A percentile compares a stretch with the other conserved stretches of the same genome.
Evolutionary conservation across 1,140 invertebrate species (phyloP).

Genomic region (Triops cancriformis): DNA sequence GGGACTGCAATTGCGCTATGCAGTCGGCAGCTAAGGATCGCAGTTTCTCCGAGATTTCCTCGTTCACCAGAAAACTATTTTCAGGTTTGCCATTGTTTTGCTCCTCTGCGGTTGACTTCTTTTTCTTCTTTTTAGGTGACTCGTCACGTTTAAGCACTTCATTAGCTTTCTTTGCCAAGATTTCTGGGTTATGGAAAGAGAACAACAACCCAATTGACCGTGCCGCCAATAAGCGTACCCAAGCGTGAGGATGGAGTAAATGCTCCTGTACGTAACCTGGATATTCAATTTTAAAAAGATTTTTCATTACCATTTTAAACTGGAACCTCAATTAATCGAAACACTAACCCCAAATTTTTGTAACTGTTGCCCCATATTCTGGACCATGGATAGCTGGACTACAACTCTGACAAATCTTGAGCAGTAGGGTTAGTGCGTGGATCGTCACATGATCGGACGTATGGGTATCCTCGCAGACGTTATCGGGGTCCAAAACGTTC

Average conservation of each 20-base stretch:
- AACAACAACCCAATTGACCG: slow-evolving; percentile 66
- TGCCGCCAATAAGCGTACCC: slow-evolving; percentile 63
- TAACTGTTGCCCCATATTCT: slow-evolving; percentile 40
- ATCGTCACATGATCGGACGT: slow-evolving; percentile 61
- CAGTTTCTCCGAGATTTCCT: slow-evolving; percentile 49
- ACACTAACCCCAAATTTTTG: slow-evolving; percentile 46
- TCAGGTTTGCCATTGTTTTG: slow-evolving; percentile 15
- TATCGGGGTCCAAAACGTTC: slow-evolving; percentile 39
- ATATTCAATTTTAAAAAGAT: not conserved
- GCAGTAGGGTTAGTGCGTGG: slow-evolving; percentile 53
- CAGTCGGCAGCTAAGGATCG: slow-evolving; percentile 61
- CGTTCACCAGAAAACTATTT: slow-evolving; percentile 46
- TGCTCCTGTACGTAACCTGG: slow-evolving; percentile 33
- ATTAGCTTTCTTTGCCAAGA: slow-evolving; percentile 41
- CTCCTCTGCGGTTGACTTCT: slow-evolving; percentile 18
- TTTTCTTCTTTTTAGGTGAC: slow-evolving; percentile 23
- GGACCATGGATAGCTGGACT: slow-evolving; percentile 44
- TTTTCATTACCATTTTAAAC: too few relatives aligned
- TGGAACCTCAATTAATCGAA: slow-evolving; percentile 31
- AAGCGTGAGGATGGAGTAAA: slow-evolving; percentile 55
- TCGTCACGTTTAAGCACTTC: slow-evolving; percentile 15
- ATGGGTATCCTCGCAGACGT: slow-evolving; percentile 38
- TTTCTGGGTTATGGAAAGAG: slow-evolving; percentile 49
- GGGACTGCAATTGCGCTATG: slow-evolving; percentile 58
- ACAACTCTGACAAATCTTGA: slow-evolving; percentile 51